phyloP scores from a whole-genome alignment of 2,797 vertebrate genomes.

The Tiaroga cobitis region DNA sequence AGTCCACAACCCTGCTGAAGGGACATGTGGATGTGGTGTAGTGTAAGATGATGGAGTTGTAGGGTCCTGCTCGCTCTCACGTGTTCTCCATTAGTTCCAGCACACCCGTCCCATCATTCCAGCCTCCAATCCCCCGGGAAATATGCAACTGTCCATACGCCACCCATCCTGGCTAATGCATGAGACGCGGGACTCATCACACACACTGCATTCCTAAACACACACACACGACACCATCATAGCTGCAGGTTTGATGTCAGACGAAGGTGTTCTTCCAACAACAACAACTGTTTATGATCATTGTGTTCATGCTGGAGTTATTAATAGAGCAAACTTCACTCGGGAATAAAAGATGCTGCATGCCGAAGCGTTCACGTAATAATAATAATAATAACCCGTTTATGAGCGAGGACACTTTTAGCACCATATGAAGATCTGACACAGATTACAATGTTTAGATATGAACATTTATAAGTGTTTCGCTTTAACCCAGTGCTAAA shows the following conservation, averaged over 20 bases:
- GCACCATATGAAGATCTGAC: background rate
- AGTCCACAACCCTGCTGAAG: no score
- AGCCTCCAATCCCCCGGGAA: slow-evolving; percentile 7
- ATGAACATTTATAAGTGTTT: background rate
- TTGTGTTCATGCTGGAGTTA: slow-evolving; percentile 54
- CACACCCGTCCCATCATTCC: background rate
- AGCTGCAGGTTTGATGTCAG: slow-evolving; percentile 25
- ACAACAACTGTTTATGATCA: slow-evolving; percentile 62
- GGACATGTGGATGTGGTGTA: no score
- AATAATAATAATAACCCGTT: background rate
- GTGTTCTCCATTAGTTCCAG: slow-evolving; percentile 50
- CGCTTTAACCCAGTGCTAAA: background rate
- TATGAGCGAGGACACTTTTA: background rate
- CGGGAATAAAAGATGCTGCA: slow-evolving; percentile 24
- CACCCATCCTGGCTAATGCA: slow-evolving; percentile 1
- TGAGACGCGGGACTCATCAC: background rate
- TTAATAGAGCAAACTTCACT: slow-evolving; percentile 3
- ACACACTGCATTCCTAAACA: slow-evolving; percentile 1
- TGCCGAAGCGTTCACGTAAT: background rate
- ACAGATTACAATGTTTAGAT: background rate
- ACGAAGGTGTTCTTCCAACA: slow-evolving; percentile 57
- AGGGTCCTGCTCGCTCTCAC: slow-evolving; percentile 19
- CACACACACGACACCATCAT: background rate
- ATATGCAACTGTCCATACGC: background rate
- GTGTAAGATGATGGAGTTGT: slow-evolving; percentile 14